Evolutionary conservation across 2,888 invertebrate species (phyloP).

Genomic region (Lissonota sp.): DNA sequence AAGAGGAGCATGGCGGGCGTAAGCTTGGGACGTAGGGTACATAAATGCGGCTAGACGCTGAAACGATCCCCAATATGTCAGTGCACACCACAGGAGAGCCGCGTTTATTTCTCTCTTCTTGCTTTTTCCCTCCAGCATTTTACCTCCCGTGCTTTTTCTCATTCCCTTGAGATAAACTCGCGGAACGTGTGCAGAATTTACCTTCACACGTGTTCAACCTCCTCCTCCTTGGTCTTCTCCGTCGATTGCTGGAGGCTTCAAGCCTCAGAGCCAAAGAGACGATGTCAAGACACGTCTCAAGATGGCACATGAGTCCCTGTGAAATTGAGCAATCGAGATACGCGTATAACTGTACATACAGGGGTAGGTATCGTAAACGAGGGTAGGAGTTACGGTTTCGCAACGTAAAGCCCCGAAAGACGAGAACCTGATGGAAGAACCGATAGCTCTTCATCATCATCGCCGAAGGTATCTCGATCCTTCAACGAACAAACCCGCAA

Average conservation of each 20-base stretch:
- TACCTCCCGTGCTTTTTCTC: constrained; percentile 61
- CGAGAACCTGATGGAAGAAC: constrained; percentile 39
- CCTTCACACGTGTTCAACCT: constrained; percentile 58
- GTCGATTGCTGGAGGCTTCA: too few relatives aligned
- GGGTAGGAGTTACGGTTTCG: constrained; percentile 37
- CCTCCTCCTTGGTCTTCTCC: background rate
- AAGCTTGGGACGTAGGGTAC: constrained; percentile 71
- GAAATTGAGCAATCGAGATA: constrained; percentile 5
- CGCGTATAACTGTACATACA: background rate
- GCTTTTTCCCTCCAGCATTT: background rate
- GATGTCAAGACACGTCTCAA: too few relatives aligned
- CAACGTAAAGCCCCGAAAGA: constrained; percentile 31
- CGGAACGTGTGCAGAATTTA: constrained; percentile 78
- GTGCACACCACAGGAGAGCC: constrained; percentile 59
- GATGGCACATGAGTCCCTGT: too few relatives aligned
- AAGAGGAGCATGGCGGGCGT: constrained; percentile 68
- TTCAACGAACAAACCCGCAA: background rate
- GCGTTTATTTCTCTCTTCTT: background rate
- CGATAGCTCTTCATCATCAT: constrained; percentile 40
- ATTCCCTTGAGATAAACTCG: constrained; percentile 78
- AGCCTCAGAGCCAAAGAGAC: too few relatives aligned
- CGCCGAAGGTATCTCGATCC: background rate
- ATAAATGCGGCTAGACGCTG: constrained; percentile 79
- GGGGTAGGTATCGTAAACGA: constrained; percentile 28
- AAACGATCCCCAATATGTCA: constrained; percentile 81